Base-by-base conservation (phyloP, 2,888 invertebrate species). In the Caenorhabditis becei region DNA sequence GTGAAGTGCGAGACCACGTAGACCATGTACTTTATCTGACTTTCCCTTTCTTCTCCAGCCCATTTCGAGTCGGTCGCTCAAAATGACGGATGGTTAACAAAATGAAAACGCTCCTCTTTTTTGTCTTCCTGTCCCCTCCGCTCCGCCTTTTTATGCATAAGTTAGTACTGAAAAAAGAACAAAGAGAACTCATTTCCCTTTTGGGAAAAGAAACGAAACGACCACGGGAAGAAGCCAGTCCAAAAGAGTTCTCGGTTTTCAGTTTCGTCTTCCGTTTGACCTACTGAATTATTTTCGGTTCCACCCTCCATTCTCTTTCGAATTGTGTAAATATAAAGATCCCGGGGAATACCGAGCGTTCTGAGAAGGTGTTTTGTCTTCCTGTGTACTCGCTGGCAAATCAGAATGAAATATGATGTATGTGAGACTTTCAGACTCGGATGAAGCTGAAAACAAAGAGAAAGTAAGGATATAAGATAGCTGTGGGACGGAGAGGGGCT, bases 381-480 rank as follows among this genome's bases (percentile, higher is more conserved):
- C 26, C n/a, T 51, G n/a, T n/a, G 14, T 20, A 23, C 58, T 3
- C 18, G 41, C 47, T 18, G 47, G n/a, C 47, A 18, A 47, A 20
- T 47, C 47, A 47, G 18, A 47, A 47, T 11, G 47, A 58, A 51
- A 63, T 62, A 24, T 41, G 72, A 72, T 72, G 49, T 58, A 63
- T 49, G 63, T 58, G 63, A 49, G 56, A 63, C 18, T 54, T 72
- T 23, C 26, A 63, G 49, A 44, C 74, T 51, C n/a, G n/a, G n/a
- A n/a, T 56, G 51, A 74, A 41, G 58, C 26, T 58, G 44, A 74
- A 58, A 74, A 74, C 65, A 74, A 74, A 58, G 56, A 16, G 53
- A 65, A 65, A 56, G 41, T 41, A 65, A 47, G 56, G 47, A 49
- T 47, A 58, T 58, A 20, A 54, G 23, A 28, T 61, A 61, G 37